Base-by-base conservation (phyloP, 1,140 invertebrate species). In the Aporrectodea caliginosa region DNA sequence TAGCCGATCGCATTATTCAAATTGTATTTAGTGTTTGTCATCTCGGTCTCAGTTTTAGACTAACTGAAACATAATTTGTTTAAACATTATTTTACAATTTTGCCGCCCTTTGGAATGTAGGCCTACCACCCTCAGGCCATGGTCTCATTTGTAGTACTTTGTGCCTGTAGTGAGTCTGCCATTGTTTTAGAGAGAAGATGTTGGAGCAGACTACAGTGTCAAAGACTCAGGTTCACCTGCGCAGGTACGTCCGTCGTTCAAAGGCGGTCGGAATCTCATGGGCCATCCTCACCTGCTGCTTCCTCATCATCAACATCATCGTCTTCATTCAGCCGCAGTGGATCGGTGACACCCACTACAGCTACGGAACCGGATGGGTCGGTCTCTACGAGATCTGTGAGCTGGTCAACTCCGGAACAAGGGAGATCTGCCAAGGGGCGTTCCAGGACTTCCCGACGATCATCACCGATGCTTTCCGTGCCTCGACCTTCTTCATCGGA, bases 261-360 rank as follows among this genome's bases (percentile, higher is more conserved):
- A 95, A 96, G 78, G 96, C 96, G 68, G 96, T 98, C 77, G 96
- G 95, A 69, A 95, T 98, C 27, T 90, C 98, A 71, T 98, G 97
- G 97, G 96, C 93, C 30, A 94, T 98, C 83, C 98, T 98, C 87
- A 89, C 94, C 76, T 94, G 98, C 84, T 98, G 96, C 89, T 98
- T 96, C 88, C 94, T 95, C 74, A 98, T 99, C 83, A 97, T 98
- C 84, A 93, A 93, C 78, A 92, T 96, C 78, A 95, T 98, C 27
- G 93, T 95, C 0, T 97, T 98, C 87, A 92, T 98, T 27, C 97
- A 97, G 77, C 96, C 96, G 6, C 96, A 98, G 89, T 99, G 97
- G 91, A 94, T 93, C 92, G 84, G 96, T 91, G 91, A 91, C 84
- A 87, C 91, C 0, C 85, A 92, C 77, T 92, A 94, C 73, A 93